phyloP scores from a whole-genome alignment of 2,113 vertebrate species.

The Alethe diademata region DNA sequence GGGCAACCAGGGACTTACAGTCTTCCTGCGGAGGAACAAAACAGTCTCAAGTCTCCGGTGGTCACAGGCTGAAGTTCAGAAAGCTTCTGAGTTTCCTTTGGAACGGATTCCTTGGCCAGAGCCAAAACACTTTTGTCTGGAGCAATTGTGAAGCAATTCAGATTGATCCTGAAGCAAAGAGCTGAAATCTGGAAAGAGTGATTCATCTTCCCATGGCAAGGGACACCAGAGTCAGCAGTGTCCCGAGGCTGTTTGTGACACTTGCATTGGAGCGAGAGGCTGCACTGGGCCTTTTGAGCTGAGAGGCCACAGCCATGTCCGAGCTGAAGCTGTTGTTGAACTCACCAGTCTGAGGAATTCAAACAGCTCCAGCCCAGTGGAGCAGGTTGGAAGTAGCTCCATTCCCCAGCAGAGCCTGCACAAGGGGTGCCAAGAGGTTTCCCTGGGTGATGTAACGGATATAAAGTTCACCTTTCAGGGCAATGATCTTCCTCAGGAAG shows the following conservation, averaged over 20 bases:
- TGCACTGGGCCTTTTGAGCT: neutral
- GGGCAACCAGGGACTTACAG: neutral
- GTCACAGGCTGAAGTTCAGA: neutral
- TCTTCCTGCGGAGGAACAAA: neutral
- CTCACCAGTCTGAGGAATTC: neutral
- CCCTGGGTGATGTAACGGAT: neutral
- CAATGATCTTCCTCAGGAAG: neutral
- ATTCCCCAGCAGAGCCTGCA: neutral
- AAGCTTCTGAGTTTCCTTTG: neutral
- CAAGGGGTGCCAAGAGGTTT: neutral
- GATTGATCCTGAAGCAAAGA: neutral
- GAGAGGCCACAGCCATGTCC: accelerated
- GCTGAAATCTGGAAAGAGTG: neutral
- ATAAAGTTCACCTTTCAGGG: neutral
- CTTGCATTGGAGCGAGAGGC: neutral
- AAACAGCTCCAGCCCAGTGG: neutral
- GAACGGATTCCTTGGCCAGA: neutral
- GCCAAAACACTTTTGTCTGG: neutral
- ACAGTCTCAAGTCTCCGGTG: neutral
- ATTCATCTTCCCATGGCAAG: neutral
- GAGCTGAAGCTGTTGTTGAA: neutral
- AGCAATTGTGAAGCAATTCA: neutral
- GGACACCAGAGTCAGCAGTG: neutral
- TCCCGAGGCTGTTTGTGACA: neutral
- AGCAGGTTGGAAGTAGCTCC: neutral